Conservation (phyloP, 2,113 vertebrate genomes). For the Ailurus styani region DNA sequence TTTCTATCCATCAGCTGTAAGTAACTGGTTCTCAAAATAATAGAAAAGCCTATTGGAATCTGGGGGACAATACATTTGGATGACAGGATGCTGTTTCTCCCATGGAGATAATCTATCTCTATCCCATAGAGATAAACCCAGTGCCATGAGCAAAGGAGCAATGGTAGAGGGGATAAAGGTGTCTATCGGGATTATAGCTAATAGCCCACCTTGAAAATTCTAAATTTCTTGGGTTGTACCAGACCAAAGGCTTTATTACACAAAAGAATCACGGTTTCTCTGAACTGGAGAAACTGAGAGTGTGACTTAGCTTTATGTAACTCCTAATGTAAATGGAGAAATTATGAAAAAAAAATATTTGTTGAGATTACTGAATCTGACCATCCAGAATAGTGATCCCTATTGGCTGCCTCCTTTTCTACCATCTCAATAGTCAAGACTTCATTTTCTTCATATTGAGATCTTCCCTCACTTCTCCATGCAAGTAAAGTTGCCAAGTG, state of each 20-base stretch:
- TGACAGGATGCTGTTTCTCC: not conserved
- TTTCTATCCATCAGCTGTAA: conserved; percentile 34
- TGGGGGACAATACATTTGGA: not conserved
- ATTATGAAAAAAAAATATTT: not conserved
- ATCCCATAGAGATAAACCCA: not conserved
- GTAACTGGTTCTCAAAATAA: not conserved
- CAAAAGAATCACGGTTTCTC: not conserved
- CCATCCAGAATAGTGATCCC: not conserved
- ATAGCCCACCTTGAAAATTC: not conserved
- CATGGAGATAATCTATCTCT: not conserved
- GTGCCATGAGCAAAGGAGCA: not conserved
- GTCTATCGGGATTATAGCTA: not conserved
- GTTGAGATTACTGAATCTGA: not conserved
- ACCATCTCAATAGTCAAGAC: not conserved
- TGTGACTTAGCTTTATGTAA: not conserved
- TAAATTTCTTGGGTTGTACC: not conserved
- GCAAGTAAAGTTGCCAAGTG: not conserved
- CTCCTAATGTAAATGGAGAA: not conserved
- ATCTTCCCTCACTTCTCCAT: not conserved
- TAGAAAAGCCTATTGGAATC: not conserved
- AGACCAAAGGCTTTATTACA: not conserved
- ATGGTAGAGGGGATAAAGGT: not conserved
- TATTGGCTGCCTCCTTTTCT: not conserved
- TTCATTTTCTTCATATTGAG: not conserved
- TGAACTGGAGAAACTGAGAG: not conserved